Percentiles rank a stretch among this genome's conserved stretches.
Evolutionary conservation across 2,113 vertebrate genomes (phyloP).

Genomic region (Patagioenas fasciata): DNA sequence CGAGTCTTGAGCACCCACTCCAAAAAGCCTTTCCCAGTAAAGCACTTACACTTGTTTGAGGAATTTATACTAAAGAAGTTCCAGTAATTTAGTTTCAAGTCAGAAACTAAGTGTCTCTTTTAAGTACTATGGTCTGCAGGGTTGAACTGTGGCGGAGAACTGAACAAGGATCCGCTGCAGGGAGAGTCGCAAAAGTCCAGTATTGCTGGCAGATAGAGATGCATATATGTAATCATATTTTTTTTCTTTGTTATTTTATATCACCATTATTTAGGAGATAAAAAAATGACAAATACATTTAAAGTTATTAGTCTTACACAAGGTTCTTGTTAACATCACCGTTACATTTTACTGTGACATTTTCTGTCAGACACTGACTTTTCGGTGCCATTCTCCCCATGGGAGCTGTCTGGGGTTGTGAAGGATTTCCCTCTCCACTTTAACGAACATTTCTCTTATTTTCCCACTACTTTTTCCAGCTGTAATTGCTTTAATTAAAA

Average conservation of each 20-base stretch:
- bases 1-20: accelerated
- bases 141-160: neutral
- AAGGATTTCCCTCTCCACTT: too few relatives aligned
- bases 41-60: accelerated
- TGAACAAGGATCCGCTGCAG: neutral
- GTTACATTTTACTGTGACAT: too few relatives aligned
- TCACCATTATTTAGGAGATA: neutral
- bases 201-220: neutral
- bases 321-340: too few relatives aligned
- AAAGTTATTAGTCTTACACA: neutral
- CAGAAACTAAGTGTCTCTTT: neutral
- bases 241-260: neutral
- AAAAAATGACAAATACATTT: neutral
- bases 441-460: neutral
- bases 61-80: neutral
- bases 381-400: too few relatives aligned
- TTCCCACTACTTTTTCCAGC: neutral
- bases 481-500: neutral
- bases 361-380: too few relatives aligned
- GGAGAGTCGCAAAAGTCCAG: neutral
- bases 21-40: neutral
- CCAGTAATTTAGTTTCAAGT: neutral
- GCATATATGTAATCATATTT: neutral
- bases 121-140: neutral
- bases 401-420: too few relatives aligned